Evolutionary conservation across 1,140 invertebrate species (phyloP), one percentile per base, ranked within the genome.

Genomic region (Papilio helenus): DNA sequence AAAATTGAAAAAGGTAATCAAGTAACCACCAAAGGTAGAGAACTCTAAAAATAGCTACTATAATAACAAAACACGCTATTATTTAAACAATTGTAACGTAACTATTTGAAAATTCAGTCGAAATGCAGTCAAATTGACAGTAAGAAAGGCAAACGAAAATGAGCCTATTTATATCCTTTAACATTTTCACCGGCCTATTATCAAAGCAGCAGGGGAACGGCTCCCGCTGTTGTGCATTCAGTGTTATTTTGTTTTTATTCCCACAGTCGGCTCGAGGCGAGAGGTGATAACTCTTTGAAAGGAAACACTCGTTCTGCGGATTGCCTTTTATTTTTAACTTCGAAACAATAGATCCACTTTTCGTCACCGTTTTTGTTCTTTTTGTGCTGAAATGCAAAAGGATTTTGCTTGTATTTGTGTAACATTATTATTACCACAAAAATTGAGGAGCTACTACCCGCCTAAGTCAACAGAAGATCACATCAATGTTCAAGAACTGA

Each of bases 231-330:
- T 65, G 55, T 44, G 55, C 55, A 77, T 77, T 77, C 34, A 65
- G 55, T 65, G 61, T 20, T 77, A 61, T 61, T 76, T 76, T 77
- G 46, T 76, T 58, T 76, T 76, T 77, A 61, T 77, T 77, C 42
- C 34, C 76, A 65, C 34, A 77, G 76, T n/a, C 55, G 58, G 76
- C 58, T 34, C 51, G 76, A 77, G 58, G 76, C 29, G 55, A 77
- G 55, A 76, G 76, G 76, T 77, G 76, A 77, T 77, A 77, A 77
- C 58, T 77, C 76, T 77, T 77, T 77, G 76, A 77, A 77, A 77
- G 76, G 76, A 77, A 77, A 77, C 76, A 77, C 55, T 77, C 58
- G 55, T 77, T 77, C 29, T 65, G 55, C 26, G 76, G 76, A 77
- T 77, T 77, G 76, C 58, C 55, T 77, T 77, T 77, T 77, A 65